These are phyloP conservation scores for Amazona vittata DNA, from an alignment of 2,113 vertebrate species.

Conservation along the genomic window DNA sequence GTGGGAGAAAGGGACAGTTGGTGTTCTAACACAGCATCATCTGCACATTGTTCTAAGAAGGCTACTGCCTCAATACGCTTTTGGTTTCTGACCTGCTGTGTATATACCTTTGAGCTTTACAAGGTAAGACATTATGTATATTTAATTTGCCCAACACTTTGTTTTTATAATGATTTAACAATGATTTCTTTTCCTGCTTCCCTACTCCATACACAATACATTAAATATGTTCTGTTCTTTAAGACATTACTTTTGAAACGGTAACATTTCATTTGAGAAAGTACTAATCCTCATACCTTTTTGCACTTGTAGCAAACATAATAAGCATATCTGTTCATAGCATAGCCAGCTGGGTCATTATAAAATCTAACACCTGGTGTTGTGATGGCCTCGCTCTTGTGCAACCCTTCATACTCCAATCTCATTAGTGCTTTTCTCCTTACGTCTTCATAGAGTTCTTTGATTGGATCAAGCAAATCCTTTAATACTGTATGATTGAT, in stretches of 20 bases:
- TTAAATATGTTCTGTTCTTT: background rate
- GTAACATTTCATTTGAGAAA: background rate
- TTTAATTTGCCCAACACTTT: background rate
- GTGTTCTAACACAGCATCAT: background rate
- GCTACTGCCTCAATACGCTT: background rate
- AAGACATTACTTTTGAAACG: background rate
- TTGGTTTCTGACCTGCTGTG: background rate
- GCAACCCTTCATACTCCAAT: conserved; percentile 94
- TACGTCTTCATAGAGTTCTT: conserved; percentile 97
- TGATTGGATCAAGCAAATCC: conserved; percentile 96
- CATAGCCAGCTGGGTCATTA: conserved; percentile 95
- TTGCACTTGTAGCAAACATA: conserved; percentile 99
- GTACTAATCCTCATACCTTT: conserved; percentile 80
- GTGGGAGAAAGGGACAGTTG: background rate
- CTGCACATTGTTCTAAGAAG: background rate
- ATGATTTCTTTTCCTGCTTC: background rate
- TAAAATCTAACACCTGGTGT: conserved; percentile 96
- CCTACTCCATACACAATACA: background rate
- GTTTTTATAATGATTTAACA: background rate
- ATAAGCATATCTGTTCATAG: conserved; percentile 99
- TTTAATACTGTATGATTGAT: conserved; percentile 97
- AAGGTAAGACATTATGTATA: background rate
- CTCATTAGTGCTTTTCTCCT: conserved; percentile 97
- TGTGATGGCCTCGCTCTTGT: conserved; percentile 98
- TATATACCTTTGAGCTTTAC: background rate